Evolutionary conservation across 2,888 invertebrate genomes (phyloP), one percentile per base, ranked within the genome.

Genomic region (Melieria picta): DNA sequence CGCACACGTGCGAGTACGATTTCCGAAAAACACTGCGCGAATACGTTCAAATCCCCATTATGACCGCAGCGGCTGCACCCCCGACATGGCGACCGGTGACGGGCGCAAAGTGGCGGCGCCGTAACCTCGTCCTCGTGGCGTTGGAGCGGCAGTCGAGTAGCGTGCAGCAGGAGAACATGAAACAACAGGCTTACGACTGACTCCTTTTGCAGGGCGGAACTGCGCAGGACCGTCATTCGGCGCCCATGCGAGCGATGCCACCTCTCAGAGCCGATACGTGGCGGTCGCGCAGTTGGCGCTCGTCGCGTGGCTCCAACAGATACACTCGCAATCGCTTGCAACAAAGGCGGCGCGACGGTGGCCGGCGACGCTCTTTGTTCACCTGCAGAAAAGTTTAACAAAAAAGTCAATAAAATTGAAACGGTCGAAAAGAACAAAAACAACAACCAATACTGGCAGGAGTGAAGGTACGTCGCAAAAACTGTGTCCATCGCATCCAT

Each of bases 21-120:
- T 45, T 47, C 56, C 30, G 30, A 30, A 30, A 30, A 30, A 30
- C 30, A 30, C 30, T 65, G 10, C 64, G 64, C 56, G 16, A 13
- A 5, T 10, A 52, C 61, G 58, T 73, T 75, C 65, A 75, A 83
- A 82, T 81, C 82, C 80, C 81, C 82, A 82, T 83, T 83, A 83
- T 80, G 78, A 77, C 76, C 81, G 80, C 81, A 82, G 82, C 80
- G 81, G 79, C 58, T 66, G 71, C 65, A 61, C 61, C 16, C 60
- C 50, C 45, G 30, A 11, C 46, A 60, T 60, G 50, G 42, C 30
- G 30, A 30, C 30, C 30, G 30, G 30, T 30, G 30, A 50, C 60
- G 16, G 16, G 16, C 16, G 16, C 16, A 16, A 16, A 16, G 16
- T 16, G 16, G 16, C 16, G 16, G 16, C 16, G 16, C 16, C 16